Base-by-base conservation (phyloP, 1,140 invertebrate genomes). In the Trichonephila inaurata region DNA sequence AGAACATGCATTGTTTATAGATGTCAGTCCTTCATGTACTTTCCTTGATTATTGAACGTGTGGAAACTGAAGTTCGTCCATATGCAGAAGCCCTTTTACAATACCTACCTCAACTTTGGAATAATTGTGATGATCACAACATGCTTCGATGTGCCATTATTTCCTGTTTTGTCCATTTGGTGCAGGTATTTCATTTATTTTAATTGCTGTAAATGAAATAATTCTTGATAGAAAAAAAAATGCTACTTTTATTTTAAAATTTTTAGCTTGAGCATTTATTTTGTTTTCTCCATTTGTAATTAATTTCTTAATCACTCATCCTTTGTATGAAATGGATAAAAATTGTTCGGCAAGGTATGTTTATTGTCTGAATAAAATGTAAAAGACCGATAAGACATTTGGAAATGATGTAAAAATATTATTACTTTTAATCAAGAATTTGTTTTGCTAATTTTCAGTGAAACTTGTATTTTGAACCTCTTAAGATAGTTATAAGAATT, bases 111-210 rank as follows among this genome's bases (percentile, higher is more conserved):
- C 95, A 97, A 94, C 96, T 99, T 88, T 99, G 98, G 98, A 96
- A 97, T 81, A 97, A 98, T 96, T 98, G 98, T 14, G 97, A 97
- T 69, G 97, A 98, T 89, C 98, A 99, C 95, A 98, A 98, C 95
- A 98, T 99, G 98, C 96, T 99, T 90, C 96, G 98, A 58, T 99
- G 98, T 96, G 98, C 98, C 82, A 98, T 99, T 94, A 97, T 99
- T 16, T 97, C 98, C 8, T 98, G 98, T 21, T 96, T 98, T 28
- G 97, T 97, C 93, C 97, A 98, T 95, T 96, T 98, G 88, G 97
- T 98, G 72, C 97, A 97, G 96, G 97, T 97, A 95, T 95, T 33
- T 61, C 0, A 10, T 12, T 51, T 51, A 51, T 51, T 10, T 51
- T 51, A 51, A 51, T 7, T 10, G 5, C 5, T 51, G 5, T 12